These are phyloP conservation scores for Tetheella fluctuosa DNA, from an alignment of 2,888 invertebrate genomes.

Conservation along the genomic window DNA sequence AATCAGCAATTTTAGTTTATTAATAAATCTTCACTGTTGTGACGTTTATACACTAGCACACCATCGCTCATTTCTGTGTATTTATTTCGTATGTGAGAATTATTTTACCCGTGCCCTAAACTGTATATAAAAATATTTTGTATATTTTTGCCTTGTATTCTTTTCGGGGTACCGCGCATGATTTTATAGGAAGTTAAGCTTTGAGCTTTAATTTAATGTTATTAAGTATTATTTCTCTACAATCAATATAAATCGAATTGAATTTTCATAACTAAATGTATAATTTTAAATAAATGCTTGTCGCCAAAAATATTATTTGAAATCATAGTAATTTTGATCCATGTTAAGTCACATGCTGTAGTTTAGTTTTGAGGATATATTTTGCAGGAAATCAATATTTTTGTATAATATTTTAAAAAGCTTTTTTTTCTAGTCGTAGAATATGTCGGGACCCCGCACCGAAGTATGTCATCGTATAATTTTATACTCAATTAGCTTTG, in stretches of 20 bases:
- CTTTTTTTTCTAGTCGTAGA: conserved; percentile 26
- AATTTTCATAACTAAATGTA: neutral
- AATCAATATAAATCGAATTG: neutral
- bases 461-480: conserved; percentile 37
- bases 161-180: conserved; percentile 37
- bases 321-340: no score
- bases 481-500: conserved; percentile 43
- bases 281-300: neutral
- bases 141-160: conserved; percentile 46
- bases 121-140: conserved; percentile 37
- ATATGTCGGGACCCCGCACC: conserved; percentile 35
- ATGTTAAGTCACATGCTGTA: no score
- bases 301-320: no score
- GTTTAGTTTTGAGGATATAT: no score
- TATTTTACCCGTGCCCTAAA: neutral
- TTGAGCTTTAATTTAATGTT: neutral
- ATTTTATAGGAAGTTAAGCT: neutral
- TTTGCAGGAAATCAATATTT: neutral
- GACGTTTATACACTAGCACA: neutral
- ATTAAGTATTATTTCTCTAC: neutral
- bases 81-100: neutral
- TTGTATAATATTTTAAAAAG: neutral
- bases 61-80: neutral
- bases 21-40: neutral
- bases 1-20: neutral